A percentile compares a stretch with the other conserved stretches of the same genome.
Evolutionary conservation across 1,140 invertebrate genomes (phyloP).

Genomic region (Saccostrea echinata): DNA sequence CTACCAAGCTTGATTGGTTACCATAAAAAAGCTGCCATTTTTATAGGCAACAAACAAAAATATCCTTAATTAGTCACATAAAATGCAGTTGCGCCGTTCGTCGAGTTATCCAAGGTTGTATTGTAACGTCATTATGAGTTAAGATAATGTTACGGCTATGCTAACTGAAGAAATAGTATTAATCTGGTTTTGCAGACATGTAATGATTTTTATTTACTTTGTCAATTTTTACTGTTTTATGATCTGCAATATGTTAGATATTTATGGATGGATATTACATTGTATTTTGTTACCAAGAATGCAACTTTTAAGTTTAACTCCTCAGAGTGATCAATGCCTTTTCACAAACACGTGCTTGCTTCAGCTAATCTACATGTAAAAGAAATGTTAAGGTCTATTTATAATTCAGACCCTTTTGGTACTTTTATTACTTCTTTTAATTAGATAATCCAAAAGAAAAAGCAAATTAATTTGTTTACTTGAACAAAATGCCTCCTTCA

Average conservation of each 20-base stretch:
- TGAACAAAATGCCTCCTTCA: background rate
- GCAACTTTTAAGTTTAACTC: background rate
- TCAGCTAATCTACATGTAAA: background rate
- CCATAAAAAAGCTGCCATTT: too few species aligned
- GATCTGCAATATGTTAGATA: background rate
- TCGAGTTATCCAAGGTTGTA: too few species aligned
- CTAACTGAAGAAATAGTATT: background rate
- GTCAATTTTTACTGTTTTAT: background rate
- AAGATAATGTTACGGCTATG: background rate
- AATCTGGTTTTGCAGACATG: background rate
- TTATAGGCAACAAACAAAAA: background rate
- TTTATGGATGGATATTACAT: background rate
- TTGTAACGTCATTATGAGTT: too few species aligned
- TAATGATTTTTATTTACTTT: background rate
- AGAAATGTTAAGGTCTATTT: background rate
- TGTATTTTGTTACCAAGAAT: background rate
- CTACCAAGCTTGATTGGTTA: too few species aligned
- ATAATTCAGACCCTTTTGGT: background rate
- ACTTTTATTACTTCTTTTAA: background rate
- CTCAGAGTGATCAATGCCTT: background rate
- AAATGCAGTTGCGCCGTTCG: background rate
- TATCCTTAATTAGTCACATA: background rate
- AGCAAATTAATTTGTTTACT: conserved; percentile 6
- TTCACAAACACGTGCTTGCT: background rate
- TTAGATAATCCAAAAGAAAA: background rate